Evolutionary conservation across 23 tunicate genomes (phyloP), one percentile per base, ranked within the genome.

Genomic region (Ciona savignyi): DNA sequence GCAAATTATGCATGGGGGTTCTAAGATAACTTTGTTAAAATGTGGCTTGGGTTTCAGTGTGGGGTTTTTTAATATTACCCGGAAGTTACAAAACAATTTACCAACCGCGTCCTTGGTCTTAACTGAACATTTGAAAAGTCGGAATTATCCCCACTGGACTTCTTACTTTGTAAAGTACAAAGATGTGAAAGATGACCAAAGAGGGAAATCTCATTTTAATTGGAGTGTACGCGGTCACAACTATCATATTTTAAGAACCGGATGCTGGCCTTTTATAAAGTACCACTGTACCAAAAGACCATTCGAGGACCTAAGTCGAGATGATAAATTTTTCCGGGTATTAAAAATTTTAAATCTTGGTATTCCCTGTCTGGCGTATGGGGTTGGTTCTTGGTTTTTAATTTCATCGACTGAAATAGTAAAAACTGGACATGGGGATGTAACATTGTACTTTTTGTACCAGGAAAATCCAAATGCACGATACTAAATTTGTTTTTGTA

Each of bases 251-350:
- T 83, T 90, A 31, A 29, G 97, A 42, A 90, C 97, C 27, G 97
- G 97, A 31, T 90, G 97, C 67, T 90, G 89, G 89, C 97, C 97
- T 0, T 90, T 32, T 65, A 85, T 90, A 1, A 90, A 90, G 60
- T 90, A 78, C 64, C 97, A 90, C 34, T 90, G 97, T 64, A 67
- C 97, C 29, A 84, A 84, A 70, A 60, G 82, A 30, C 68, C 82
- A 1, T 27, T 31, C 65, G 85, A 78, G 67, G 71, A 90, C 62
- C 60, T 90, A 69, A 28, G 29, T 15, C 3, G 29, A 3, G 90
- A 90, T 67, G 77, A 90, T 62, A 74, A 24, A 24, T 61, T 90
- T 64, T 79, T 83, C 65, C 65, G 64, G 0, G 61, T 76, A 28
- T 23, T 90, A 23, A 90, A 90, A 84, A 63, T 90, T 27, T 51